Conservation (phyloP, 2,888 invertebrate species). For the Melinaea marsaeus region DNA sequence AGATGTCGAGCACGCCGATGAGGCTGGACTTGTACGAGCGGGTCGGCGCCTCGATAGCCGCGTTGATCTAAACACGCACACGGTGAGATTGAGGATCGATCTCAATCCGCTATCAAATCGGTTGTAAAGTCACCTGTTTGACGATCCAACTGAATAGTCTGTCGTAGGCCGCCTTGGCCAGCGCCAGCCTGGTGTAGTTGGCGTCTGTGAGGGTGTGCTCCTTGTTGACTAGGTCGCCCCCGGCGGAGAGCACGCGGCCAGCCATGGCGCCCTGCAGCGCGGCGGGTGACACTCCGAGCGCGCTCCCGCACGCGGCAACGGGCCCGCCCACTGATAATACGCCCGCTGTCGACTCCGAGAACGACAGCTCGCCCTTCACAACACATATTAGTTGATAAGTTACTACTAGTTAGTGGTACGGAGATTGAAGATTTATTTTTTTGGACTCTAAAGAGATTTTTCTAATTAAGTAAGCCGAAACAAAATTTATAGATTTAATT, state of each 20-base stretch:
- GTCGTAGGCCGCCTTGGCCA: slow-evolving; percentile 97
- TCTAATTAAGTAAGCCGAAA: too few species aligned
- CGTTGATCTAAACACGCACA: slow-evolving; percentile 83
- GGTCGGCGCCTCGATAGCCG: slow-evolving; percentile 88
- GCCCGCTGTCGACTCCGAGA: slow-evolving; percentile 79
- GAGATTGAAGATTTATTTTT: too few species aligned
- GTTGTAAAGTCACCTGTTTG: slow-evolving; percentile 60
- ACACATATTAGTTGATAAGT: too few species aligned
- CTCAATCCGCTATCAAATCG: not conserved
- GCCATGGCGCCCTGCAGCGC: slow-evolving; percentile 87
- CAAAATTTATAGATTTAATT: too few species aligned
- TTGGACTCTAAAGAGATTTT: too few species aligned
- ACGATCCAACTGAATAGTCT: slow-evolving; percentile 97
- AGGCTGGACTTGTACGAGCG: slow-evolving; percentile 84
- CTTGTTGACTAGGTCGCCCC: slow-evolving; percentile 85
- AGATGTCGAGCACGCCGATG: slow-evolving; percentile 98
- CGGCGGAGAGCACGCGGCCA: slow-evolving; percentile 93
- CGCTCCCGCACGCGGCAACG: slow-evolving; percentile 64
- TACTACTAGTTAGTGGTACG: too few species aligned
- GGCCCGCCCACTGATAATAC: slow-evolving; percentile 76
- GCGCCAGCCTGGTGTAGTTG: slow-evolving; percentile 91
- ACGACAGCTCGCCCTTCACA: slow-evolving; percentile 74
- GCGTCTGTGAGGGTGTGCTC: slow-evolving; percentile 91
- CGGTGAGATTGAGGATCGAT: too few species aligned
- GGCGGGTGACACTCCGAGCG: slow-evolving; percentile 78